A percentile compares a stretch with the other conserved stretches of the same genome.
phyloP scores from a whole-genome alignment of 2,888 invertebrate species.

The Lutraria lutraria region DNA sequence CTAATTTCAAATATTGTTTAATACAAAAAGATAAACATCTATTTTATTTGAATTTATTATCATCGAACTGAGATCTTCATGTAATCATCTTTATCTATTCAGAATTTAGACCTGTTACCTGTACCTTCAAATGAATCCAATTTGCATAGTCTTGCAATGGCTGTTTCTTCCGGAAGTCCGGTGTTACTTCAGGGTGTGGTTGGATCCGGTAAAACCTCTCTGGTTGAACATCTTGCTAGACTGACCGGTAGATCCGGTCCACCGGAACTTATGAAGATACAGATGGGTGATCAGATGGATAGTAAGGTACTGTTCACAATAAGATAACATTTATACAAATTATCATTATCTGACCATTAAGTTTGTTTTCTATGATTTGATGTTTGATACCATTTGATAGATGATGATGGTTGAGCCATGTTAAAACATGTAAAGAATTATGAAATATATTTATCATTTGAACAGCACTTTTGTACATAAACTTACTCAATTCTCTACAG shows the following conservation, averaged over 20 bases:
- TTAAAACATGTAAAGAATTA: too few species aligned
- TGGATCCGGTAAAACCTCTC: constrained; percentile 97
- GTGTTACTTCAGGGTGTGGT: constrained; percentile 92
- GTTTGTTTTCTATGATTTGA: too few species aligned
- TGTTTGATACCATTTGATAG: too few species aligned
- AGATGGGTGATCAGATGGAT: constrained; percentile 98
- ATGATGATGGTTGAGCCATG: too few species aligned
- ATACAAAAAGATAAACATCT: too few species aligned
- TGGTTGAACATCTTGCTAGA: constrained; percentile 95
- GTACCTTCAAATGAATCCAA: constrained; percentile 90
- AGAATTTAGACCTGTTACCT: constrained; percentile 88
- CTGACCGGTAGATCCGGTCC: constrained; percentile 90
- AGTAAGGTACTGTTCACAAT: constrained; percentile 90
- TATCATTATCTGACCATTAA: too few species aligned
- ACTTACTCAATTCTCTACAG: too few species aligned
- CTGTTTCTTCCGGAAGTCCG: constrained; percentile 91
- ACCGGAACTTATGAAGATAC: constrained; percentile 92
- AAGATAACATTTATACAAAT: too few species aligned
- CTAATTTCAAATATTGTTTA: too few species aligned
- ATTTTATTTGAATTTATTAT: too few species aligned
- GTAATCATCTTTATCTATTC: neutral
- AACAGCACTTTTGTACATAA: too few species aligned
- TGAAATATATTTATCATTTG: too few species aligned
- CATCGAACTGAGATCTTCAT: neutral
- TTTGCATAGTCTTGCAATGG: constrained; percentile 92